Conservation (phyloP, 2,888 invertebrate species). For the Polydrusus cervinus region DNA sequence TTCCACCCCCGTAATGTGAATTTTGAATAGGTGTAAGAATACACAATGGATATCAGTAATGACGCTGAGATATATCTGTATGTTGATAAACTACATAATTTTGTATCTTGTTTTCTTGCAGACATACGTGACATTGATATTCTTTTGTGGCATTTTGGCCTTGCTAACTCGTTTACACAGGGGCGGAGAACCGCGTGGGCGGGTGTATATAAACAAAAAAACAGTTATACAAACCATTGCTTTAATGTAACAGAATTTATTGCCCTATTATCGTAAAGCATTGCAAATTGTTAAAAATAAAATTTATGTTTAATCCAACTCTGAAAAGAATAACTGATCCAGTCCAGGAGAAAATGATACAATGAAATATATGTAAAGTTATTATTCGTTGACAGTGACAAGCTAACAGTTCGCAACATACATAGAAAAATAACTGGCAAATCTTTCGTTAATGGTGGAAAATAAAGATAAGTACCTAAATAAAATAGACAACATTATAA, state of each 20-base stretch:
- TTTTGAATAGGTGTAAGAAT: slow-evolving; percentile 49
- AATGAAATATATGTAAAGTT: too few species aligned
- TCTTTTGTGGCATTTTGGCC: slow-evolving; percentile 53
- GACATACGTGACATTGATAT: slow-evolving; percentile 53
- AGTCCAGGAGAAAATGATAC: background rate
- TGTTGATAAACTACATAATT: slow-evolving; percentile 51
- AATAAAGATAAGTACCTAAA: too few species aligned
- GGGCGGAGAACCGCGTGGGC: slow-evolving; percentile 48
- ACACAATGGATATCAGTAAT: slow-evolving; percentile 49
- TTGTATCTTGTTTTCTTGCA: slow-evolving; percentile 52
- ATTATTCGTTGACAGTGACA: too few species aligned
- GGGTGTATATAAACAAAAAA: slow-evolving; percentile 42
- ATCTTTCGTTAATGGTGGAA: too few species aligned
- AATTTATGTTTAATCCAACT: slow-evolving; percentile 12
- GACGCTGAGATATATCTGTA: slow-evolving; percentile 51
- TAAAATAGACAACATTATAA: too few species aligned
- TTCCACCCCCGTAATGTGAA: slow-evolving; percentile 46
- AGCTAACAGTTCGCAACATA: too few species aligned
- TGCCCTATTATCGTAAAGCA: slow-evolving; percentile 42
- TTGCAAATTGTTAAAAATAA: slow-evolving; percentile 26
- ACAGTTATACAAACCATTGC: slow-evolving; percentile 34
- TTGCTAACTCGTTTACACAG: slow-evolving; percentile 51
- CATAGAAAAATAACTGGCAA: too few species aligned
- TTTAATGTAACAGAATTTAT: slow-evolving; percentile 47
- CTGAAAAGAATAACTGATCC: background rate